Percentiles rank a stretch among this genome's conserved stretches.
phyloP scores from a whole-genome alignment of 1,140 invertebrate species.

The Orchesella cincta region DNA sequence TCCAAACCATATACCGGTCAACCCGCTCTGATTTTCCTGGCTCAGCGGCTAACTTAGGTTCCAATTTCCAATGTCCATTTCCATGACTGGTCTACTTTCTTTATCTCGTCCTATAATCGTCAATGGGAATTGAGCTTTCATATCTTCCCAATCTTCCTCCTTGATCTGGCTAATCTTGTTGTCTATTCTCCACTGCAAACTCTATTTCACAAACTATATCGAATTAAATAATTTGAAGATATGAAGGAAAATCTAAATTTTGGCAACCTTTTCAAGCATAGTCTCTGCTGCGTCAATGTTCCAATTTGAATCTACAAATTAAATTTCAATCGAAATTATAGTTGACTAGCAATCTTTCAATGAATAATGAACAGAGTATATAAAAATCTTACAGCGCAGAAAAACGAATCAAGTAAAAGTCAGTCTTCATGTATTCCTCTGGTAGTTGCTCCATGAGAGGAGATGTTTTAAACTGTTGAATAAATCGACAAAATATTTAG shows the following conservation, averaged over 20 bases:
- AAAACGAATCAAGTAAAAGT: constrained; percentile 5
- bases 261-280: neutral
- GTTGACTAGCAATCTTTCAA: neutral
- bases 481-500: neutral
- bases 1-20: neutral
- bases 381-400: neutral
- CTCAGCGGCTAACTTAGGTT: neutral
- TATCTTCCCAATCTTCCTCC: neutral
- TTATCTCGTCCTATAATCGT: neutral
- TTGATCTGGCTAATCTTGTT: neutral
- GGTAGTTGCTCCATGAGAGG: neutral
- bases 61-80: neutral
- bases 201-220: neutral
- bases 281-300: neutral
- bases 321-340: neutral
- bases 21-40: neutral
- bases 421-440: neutral
- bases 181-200: neutral
- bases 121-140: neutral
- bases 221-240: neutral
- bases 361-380: neutral
- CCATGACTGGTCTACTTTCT: neutral
- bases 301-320: neutral
- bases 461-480: neutral
- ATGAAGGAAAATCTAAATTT: neutral